Percentiles rank a stretch among this genome's conserved stretches.
Evolutionary conservation across 1,140 invertebrate species (phyloP).

Genomic region (Goniozus legneri): DNA sequence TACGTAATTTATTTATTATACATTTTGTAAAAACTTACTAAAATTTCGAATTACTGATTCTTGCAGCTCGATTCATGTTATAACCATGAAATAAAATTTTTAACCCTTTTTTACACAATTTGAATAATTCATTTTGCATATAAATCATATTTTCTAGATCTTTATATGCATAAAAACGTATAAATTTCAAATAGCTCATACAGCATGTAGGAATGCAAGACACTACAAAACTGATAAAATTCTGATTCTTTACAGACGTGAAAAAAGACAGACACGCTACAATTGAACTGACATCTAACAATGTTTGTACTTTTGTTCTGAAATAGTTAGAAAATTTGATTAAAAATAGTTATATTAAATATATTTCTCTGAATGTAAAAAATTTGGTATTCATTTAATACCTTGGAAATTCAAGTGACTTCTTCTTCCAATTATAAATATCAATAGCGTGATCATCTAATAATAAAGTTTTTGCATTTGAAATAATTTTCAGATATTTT

Average conservation of each 20-base stretch:
- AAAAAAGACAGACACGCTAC: conserved; percentile 13
- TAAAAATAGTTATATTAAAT: conserved; percentile 9
- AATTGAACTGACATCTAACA: conserved; percentile 22
- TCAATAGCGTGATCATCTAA: conserved; percentile 40
- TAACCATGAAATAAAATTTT: conserved; percentile 38
- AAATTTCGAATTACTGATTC: conserved; percentile 26
- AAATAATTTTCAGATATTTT: conserved; percentile 34
- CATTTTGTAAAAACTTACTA: conserved; percentile 26
- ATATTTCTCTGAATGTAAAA: neutral
- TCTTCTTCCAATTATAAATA: conserved; percentile 31
- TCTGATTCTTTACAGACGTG: conserved; percentile 18
- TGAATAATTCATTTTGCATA: conserved; percentile 37
- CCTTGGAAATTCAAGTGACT: neutral
- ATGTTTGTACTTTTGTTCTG: conserved; percentile 25
- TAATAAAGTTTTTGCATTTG: conserved; percentile 34
- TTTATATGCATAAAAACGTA: conserved; percentile 13
- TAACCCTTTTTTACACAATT: conserved; percentile 33
- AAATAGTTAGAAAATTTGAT: conserved; percentile 2
- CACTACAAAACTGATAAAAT: conserved; percentile 13
- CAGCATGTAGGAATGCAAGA: conserved; percentile 20
- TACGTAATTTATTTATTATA: neutral
- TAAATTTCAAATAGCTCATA: conserved; percentile 21
- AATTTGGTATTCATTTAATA: neutral
- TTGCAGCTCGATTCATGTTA: conserved; percentile 24
- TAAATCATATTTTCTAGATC: conserved; percentile 29